Percentiles rank a stretch among this genome's conserved stretches.
phyloP scores from a whole-genome alignment of 2,797 vertebrate species.

The Sebastes iracundus region DNA sequence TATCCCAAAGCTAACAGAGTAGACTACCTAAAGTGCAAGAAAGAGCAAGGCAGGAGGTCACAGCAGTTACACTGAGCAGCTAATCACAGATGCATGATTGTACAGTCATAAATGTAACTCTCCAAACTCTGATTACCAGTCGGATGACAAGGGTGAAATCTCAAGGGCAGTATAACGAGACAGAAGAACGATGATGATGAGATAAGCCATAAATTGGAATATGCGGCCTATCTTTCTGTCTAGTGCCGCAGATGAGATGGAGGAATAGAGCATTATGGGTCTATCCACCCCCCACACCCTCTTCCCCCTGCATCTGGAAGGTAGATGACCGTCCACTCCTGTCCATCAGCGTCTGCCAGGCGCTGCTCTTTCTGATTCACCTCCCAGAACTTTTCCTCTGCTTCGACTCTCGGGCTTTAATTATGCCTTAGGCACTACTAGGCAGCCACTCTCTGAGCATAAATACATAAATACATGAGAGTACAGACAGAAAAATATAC shows the following conservation, averaged over 20 bases:
- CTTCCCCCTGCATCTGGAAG: conserved; percentile 16
- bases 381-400: conserved; percentile 56
- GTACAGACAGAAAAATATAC: conserved; percentile 33
- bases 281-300: not conserved
- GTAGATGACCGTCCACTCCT: conserved; percentile 54
- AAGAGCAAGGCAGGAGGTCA: conserved; percentile 15
- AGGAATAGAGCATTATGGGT: conserved; percentile 44
- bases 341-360: conserved; percentile 53
- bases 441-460: conserved; percentile 52
- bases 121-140: conserved; percentile 58
- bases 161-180: conserved; percentile 57
- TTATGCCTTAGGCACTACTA: conserved; percentile 61
- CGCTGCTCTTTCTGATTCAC: conserved; percentile 53
- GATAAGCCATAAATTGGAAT: conserved; percentile 63
- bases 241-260: conserved; percentile 44
- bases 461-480: conserved; percentile 67
- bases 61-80: conserved; percentile 20
- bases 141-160: conserved; percentile 53
- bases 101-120: conserved; percentile 52
- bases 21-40: not conserved
- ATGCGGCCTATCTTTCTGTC: conserved; percentile 45
- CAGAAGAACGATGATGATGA: conserved; percentile 57
- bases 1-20: conserved; percentile 14
- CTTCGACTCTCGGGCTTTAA: conserved; percentile 63
- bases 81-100: conserved; percentile 48